phyloP scores from a whole-genome alignment of 1,140 invertebrate genomes.

The Paralvinella palmiformis region DNA sequence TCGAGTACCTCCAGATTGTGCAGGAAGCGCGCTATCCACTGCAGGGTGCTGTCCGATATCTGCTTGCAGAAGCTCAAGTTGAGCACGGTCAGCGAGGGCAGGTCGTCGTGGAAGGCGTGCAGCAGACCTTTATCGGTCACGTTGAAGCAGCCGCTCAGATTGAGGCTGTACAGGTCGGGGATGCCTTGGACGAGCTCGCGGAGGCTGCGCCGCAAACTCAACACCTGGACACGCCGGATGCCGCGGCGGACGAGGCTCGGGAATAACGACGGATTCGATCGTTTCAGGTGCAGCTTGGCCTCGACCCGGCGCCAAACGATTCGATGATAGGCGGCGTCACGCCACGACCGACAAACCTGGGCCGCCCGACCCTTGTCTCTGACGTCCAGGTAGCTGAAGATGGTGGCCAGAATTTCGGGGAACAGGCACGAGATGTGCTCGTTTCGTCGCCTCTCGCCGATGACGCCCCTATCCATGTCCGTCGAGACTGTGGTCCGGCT shows the following conservation, averaged over 20 bases:
- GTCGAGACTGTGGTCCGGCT: too few relatives aligned
- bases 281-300: constrained; percentile 78
- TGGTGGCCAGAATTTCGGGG: constrained; percentile 84
- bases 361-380: constrained; percentile 80
- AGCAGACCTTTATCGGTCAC: constrained; percentile 76
- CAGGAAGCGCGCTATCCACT: constrained; percentile 74
- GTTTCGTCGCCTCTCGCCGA: constrained; percentile 2
- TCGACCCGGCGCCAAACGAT: constrained; percentile 89
- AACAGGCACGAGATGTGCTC: constrained; percentile 77
- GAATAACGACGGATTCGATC: constrained; percentile 76
- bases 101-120: constrained; percentile 69
- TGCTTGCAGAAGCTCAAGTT: constrained; percentile 91
- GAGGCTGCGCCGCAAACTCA: constrained; percentile 76
- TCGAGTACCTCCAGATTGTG: constrained; percentile 81
- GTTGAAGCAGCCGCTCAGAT: constrained; percentile 87
- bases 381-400: constrained; percentile 83
- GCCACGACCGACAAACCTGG: constrained; percentile 82
- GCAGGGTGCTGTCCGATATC: constrained; percentile 78
- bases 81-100: constrained; percentile 67
- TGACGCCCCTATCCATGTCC: too few relatives aligned
- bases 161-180: constrained; percentile 78
- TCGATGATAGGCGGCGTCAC: constrained; percentile 79
- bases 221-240: constrained; percentile 79
- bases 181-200: constrained; percentile 75
- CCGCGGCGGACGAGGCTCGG: constrained; percentile 77